These are phyloP conservation scores for Aproaerema taeniolella DNA, from an alignment of 2,888 invertebrate genomes.

Conservation along the genomic window DNA sequence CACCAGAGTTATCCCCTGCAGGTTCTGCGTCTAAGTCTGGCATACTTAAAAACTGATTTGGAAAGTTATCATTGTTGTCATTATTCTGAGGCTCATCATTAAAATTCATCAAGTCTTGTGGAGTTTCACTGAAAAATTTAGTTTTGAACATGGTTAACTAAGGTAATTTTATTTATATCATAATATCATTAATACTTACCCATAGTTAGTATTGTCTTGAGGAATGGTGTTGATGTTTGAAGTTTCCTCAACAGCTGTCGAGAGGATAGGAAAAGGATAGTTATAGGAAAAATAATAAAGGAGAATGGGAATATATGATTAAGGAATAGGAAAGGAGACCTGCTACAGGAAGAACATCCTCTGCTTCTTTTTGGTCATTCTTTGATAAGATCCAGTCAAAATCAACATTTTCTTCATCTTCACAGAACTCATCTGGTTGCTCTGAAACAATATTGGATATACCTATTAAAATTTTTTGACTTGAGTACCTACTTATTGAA, in stretches of 20 bases:
- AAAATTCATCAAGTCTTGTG: constrained; percentile 47
- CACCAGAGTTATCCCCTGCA: constrained; percentile 35
- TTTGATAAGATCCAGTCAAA: constrained; percentile 48
- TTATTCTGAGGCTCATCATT: constrained; percentile 45
- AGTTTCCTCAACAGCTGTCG: constrained; percentile 23
- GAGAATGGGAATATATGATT: constrained; percentile 12
- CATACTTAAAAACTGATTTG: constrained; percentile 56
- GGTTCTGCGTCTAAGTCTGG: constrained; percentile 54
- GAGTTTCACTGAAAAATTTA: constrained; percentile 34
- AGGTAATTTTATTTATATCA: not conserved
- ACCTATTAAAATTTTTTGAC: not conserved
- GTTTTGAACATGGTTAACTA: too few species aligned
- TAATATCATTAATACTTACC: constrained; percentile 10
- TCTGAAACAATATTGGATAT: constrained; percentile 31
- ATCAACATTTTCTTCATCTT: constrained; percentile 54
- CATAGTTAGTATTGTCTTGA: constrained; percentile 15
- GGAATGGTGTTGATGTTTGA: constrained; percentile 12
- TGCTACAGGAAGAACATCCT: constrained; percentile 31
- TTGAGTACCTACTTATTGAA: too few species aligned
- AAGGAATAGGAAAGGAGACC: constrained; percentile 34
- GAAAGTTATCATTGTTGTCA: constrained; percentile 45
- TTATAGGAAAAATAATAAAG: constrained; percentile 14
- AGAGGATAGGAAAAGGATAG: constrained; percentile 21
- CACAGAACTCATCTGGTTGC: constrained; percentile 48
- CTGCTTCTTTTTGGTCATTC: constrained; percentile 28